Base-by-base conservation (phyloP, 2,888 invertebrate genomes). In the Pyrrhosoma nymphula region DNA sequence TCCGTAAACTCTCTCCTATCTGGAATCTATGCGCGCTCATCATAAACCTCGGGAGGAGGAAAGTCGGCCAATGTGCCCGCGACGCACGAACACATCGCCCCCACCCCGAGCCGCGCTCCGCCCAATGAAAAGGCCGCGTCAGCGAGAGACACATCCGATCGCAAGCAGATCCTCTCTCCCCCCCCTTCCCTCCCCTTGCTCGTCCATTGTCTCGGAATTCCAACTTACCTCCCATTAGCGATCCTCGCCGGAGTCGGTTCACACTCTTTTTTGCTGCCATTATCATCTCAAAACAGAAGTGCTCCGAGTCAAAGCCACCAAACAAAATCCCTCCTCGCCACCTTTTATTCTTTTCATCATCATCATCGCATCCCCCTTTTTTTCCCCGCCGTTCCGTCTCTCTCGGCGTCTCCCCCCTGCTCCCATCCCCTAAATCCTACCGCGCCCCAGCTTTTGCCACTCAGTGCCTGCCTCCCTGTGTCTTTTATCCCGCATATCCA, bases 201-300 rank as follows among this genome's bases (percentile, higher is more conserved):
- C 39, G 69, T 56, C 69, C 93, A 93, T 93, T 93, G 93, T 93
- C 63, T 93, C 69, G 69, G 47, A 93, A 93, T 93, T 93, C 69
- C 69, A 69, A 47, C 63, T 63, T 69, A 47, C 69, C 93, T 93
- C 93, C 63, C 93, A 93, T 93, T 93, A 93, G 39, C 39, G 63
- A 47, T 55, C 30, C 60, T 35, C 91, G 56, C 91, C 16, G 20
- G 93, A n/a, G 69, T 26, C 60, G 20, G 93, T 69, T 93, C 69
- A 47, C 69, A 39, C 69, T 75, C 75, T 69, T 75, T 69, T 82
- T 69, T 47, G 39, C 75, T 26, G 69, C 93, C 93, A 93, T 93
- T 93, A 93, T 69, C 93, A 63, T 93, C 93, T 93, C 93, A 93
- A n/a, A 47, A 93, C 93, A 69, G 69, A 93, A 69, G 93, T 93